Conservation (phyloP, 1,140 invertebrate genomes). For the Elysia chlorotica region DNA sequence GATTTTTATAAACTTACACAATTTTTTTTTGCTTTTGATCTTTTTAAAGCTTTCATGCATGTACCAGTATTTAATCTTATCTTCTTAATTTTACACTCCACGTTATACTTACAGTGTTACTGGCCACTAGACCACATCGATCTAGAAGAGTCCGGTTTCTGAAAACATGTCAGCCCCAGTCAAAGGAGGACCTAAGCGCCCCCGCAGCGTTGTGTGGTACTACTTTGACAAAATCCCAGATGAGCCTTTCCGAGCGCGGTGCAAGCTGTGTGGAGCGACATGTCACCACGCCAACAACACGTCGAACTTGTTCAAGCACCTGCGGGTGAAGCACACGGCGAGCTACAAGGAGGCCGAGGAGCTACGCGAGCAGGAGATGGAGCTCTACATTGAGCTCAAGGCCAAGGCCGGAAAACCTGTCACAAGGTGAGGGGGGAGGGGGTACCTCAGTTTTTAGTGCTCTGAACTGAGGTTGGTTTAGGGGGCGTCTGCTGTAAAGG, state of each 20-base stretch:
- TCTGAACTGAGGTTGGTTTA: neutral
- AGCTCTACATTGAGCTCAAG: neutral
- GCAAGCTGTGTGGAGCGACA: neutral
- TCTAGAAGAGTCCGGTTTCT: too few species aligned
- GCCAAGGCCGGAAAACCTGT: neutral
- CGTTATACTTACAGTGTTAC: too few species aligned
- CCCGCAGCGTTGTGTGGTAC: conserved; percentile 2
- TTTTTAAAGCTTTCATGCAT: too few species aligned
- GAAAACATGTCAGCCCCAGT: too few species aligned
- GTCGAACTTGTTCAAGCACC: conserved; percentile 1
- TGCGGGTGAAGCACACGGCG: neutral
- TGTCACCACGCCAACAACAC: conserved; percentile 3
- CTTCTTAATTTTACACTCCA: too few species aligned
- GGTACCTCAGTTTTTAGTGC: too few species aligned
- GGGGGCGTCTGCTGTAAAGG: neutral
- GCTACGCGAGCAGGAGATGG: neutral
- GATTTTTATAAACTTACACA: too few species aligned
- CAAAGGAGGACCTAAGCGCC: neutral
- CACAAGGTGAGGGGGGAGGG: neutral
- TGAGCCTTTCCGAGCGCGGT: neutral
- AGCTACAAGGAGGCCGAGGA: neutral
- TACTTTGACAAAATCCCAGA: conserved; percentile 1
- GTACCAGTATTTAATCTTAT: too few species aligned
- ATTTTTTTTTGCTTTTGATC: too few species aligned
- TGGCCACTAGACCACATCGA: too few species aligned